Percentiles rank a stretch among this genome's conserved stretches.
Conservation (phyloP, 2,888 invertebrate genomes). For the Ariolimax columbianus region DNA sequence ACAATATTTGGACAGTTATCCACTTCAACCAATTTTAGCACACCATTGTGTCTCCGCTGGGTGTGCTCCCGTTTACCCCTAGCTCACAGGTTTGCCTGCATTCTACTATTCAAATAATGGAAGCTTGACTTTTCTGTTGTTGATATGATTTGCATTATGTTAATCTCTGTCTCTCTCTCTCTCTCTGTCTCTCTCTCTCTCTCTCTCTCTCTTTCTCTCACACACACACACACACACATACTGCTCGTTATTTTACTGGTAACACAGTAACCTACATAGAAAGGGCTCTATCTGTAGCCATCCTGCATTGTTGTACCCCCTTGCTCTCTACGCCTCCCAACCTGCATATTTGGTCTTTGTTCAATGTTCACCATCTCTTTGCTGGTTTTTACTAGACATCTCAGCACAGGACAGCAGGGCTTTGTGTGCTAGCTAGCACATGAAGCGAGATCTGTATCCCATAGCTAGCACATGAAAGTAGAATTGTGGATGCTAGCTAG, state of each 20-base stretch:
- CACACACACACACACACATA: no score
- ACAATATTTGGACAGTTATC: no score
- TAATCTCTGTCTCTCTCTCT: no score
- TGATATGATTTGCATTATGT: neutral
- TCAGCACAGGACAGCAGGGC: neutral
- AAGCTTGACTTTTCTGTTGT: neutral
- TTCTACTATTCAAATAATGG: slow-evolving; percentile 35
- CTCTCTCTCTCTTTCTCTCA: no score
- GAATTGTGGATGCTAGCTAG: neutral
- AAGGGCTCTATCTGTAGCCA: no score
- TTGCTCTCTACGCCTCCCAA: neutral
- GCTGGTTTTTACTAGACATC: neutral
- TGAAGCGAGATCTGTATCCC: neutral
- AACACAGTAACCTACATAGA: no score
- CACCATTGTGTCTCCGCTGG: neutral
- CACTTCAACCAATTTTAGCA: neutral
- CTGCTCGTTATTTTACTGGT: no score
- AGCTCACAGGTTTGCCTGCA: slow-evolving; percentile 30
- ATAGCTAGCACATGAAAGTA: neutral
- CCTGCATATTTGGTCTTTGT: slow-evolving; percentile 23
- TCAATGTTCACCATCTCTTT: neutral
- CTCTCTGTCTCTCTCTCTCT: no score
- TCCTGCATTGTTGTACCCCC: no score
- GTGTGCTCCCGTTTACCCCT: neutral
- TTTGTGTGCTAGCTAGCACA: slow-evolving; percentile 14